phyloP scores from a whole-genome alignment of 2,797 vertebrate species.

The Phalanger gymnotis region DNA sequence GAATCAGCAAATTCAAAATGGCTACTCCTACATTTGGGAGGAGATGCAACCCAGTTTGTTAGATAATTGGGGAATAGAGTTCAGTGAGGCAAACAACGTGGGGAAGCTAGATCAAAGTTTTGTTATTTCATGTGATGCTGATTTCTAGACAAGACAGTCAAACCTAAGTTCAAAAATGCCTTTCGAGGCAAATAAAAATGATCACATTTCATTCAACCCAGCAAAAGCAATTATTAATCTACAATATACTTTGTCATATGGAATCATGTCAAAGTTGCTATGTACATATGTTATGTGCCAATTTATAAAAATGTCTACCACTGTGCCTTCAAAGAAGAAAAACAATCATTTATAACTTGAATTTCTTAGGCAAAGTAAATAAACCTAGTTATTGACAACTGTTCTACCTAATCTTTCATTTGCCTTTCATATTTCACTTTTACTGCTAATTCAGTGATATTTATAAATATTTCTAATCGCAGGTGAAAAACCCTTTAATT shows the following conservation, averaged over 20 bases:
- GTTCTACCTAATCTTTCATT: background rate
- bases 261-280: background rate
- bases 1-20: background rate
- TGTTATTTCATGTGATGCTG: background rate
- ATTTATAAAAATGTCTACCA: background rate
- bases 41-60: background rate
- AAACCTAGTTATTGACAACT: background rate
- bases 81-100: background rate
- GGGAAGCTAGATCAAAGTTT: background rate
- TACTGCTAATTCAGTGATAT: background rate
- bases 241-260: background rate
- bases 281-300: background rate
- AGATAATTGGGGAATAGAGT: background rate
- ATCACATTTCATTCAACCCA: background rate
- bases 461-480: background rate
- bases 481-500: background rate
- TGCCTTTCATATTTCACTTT: background rate
- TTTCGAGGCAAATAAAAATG: background rate
- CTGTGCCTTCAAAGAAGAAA: background rate
- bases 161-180: background rate
- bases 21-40: background rate
- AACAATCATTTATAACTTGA: background rate
- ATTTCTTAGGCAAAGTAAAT: background rate
- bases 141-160: background rate
- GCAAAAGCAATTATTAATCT: background rate